Evolutionary conservation across 2,113 vertebrate species (phyloP), one percentile per base, ranked within the genome.

Genomic region (Leucosticte australis): DNA sequence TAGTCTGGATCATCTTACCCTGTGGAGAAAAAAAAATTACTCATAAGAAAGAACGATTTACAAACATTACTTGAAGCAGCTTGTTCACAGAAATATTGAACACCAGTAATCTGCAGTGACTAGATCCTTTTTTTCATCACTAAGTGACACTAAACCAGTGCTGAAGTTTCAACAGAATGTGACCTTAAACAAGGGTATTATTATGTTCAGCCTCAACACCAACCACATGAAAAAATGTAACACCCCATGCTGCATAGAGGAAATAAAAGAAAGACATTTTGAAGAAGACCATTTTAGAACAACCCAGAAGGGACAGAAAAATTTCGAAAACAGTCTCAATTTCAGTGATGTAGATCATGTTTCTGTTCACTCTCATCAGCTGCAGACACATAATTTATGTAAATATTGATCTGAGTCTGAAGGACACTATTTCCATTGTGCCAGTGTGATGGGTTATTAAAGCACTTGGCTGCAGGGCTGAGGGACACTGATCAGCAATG

Each of bases 371-470:
- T 93, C 71, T 81, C 18, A 93, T 78, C 90, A 94, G 80, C 88
- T 94, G 80, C 85, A 95, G 85, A 85, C 67, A 77, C 73, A 83
- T 60, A 95, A 97, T 77, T 95, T 73, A 96, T 65, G 84, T 33
- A 90, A 90, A 71, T 95, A 97, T 96, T 59, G 97, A 97, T 96
- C 50, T 20, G 49, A 92, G 57, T 90, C 82, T 96, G 75, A 95
- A 97, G 95, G 96, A 91, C 96, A 92, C 46, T 46, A 12, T 81
- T 90, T 91, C 93, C 83, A 86, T 68, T 80, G 71, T 90, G 90
- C 64, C 86, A 65, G 49, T 2, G 6, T 42, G 57, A 92, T 20
- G 28, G 84, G 50, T 83, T 95, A 88, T 86, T 89, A 68, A 87
- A 92, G 89, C 84, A 74, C 79, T 87, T 94, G 91, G 92, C 94